Evolutionary conservation across 2,888 invertebrate species (phyloP).

Genomic region (Aleiodes testaceus): DNA sequence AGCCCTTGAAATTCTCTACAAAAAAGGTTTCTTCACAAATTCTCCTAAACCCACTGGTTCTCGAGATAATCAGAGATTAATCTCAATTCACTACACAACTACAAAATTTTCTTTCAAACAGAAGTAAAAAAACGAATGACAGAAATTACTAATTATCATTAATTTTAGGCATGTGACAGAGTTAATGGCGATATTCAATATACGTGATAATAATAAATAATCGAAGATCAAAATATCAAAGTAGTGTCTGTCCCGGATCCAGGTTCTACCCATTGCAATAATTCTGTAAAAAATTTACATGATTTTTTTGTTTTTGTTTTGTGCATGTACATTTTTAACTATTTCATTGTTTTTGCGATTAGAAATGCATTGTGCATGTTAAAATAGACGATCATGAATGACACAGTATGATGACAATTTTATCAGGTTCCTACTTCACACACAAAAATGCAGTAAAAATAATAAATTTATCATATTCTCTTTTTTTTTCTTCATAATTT

Average conservation of each 20-base stretch:
- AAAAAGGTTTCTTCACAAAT: neutral
- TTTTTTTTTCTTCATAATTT: too few species aligned
- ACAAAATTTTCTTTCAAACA: constrained; percentile 46
- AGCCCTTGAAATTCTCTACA: neutral
- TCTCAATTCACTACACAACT: constrained; percentile 47
- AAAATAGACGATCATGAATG: too few species aligned
- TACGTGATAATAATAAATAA: constrained; percentile 27
- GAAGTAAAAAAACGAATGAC: constrained; percentile 33
- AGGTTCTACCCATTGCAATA: constrained; percentile 36
- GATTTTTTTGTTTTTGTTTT: too few species aligned
- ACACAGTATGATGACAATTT: too few species aligned
- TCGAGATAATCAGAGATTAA: constrained; percentile 19
- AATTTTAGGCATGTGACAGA: constrained; percentile 22
- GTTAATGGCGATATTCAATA: constrained; percentile 7
- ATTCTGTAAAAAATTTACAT: too few species aligned
- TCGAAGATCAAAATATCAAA: constrained; percentile 23
- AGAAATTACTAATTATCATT: constrained; percentile 9
- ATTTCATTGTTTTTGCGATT: too few species aligned
- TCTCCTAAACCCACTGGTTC: neutral
- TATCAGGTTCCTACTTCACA: too few species aligned
- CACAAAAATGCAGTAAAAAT: too few species aligned
- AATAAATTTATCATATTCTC: too few species aligned
- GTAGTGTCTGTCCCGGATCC: constrained; percentile 44
- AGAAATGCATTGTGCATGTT: too few species aligned
- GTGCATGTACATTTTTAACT: too few species aligned